Conservation (phyloP, 1,140 invertebrate species). For the Acromyrmex echinatior region DNA sequence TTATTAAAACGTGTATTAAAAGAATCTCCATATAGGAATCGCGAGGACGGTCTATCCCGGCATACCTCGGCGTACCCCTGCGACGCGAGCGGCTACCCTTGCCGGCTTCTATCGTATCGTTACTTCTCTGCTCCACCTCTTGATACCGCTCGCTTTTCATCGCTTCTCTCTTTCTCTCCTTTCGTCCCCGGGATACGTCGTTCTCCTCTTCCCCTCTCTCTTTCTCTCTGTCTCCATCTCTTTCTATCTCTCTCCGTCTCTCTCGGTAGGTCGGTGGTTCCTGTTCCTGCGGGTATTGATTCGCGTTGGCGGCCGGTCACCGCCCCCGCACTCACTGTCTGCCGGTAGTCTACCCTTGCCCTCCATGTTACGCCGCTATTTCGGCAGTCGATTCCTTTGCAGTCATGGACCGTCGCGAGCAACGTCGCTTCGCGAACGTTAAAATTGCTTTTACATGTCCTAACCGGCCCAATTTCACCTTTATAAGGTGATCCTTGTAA, state of each 20-base stretch:
- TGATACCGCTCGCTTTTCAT: constrained; percentile 80
- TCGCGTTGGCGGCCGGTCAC: constrained; percentile 86
- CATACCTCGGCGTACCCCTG: constrained; percentile 34
- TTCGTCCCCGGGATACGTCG: constrained; percentile 71
- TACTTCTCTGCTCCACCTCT: constrained; percentile 69
- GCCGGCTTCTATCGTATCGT: constrained; percentile 62
- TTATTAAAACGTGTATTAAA: neutral
- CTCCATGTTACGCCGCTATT: constrained; percentile 80
- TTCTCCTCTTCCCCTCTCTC: constrained; percentile 66
- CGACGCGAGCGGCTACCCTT: constrained; percentile 67
- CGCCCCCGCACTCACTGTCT: constrained; percentile 85
- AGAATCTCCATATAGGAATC: neutral
- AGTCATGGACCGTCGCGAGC: constrained; percentile 55
- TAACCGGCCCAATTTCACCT: neutral
- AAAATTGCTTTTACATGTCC: neutral
- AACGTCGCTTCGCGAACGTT: neutral
- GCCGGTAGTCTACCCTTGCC: constrained; percentile 85
- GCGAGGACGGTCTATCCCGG: neutral
- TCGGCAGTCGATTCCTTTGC: constrained; percentile 77
- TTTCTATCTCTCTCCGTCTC: constrained; percentile 74
- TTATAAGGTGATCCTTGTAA: neutral
- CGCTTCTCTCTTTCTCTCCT: constrained; percentile 72
- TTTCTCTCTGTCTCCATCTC: constrained; percentile 56
- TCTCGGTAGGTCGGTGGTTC: constrained; percentile 82
- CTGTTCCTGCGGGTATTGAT: constrained; percentile 87